These are phyloP conservation scores for Cyrtonyx montezumae DNA, from an alignment of 2,113 vertebrate genomes.

Conservation along the genomic window DNA sequence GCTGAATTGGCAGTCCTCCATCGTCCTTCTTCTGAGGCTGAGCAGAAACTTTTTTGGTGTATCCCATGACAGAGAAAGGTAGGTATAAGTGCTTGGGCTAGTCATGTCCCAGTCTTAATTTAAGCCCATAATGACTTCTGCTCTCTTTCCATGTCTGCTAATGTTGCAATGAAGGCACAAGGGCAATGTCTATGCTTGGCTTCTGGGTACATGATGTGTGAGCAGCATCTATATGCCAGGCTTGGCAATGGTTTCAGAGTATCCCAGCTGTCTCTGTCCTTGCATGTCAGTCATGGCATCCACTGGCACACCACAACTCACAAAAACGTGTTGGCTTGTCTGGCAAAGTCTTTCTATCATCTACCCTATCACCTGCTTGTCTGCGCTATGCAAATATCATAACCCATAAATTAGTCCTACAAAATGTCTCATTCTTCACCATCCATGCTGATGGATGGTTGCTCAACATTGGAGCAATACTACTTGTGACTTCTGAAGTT, in stretches of 20 bases:
- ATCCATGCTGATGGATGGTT: neutral
- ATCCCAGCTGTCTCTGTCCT: neutral
- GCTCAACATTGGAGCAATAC: neutral
- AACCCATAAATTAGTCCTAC: neutral
- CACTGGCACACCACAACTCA: neutral
- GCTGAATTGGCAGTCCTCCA: neutral
- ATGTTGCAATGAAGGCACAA: neutral
- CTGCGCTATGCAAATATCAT: neutral
- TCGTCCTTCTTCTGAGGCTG: neutral
- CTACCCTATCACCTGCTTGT: neutral
- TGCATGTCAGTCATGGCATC: neutral
- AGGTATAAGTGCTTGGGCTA: neutral
- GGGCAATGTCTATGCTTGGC: neutral
- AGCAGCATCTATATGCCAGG: neutral
- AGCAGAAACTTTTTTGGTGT: neutral
- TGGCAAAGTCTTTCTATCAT: neutral
- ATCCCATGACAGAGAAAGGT: neutral
- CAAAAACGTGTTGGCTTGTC: neutral
- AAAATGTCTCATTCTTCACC: neutral
- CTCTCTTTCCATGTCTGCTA: neutral
- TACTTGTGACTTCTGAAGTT: neutral
- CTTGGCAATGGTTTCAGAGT: neutral
- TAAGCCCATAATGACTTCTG: neutral
- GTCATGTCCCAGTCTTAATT: neutral
- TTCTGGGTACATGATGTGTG: rapidly evolving